Percentiles rank a stretch among this genome's conserved stretches.
Conservation (phyloP, 1,140 invertebrate species). For the Cherax quadricarinatus region DNA sequence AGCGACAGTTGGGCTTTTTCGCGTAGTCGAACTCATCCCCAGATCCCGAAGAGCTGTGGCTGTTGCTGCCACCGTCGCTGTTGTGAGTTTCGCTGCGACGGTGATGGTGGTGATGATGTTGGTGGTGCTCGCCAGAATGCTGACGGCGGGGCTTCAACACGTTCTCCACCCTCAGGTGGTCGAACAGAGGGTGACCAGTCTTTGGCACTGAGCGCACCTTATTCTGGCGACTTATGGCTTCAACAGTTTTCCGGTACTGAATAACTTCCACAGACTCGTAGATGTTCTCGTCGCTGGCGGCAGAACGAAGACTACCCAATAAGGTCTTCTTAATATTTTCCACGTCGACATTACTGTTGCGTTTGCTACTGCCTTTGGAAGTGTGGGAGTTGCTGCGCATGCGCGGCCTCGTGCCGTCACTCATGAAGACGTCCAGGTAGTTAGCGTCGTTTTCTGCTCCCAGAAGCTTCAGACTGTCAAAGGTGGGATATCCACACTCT, state of each 20-base stretch:
- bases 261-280: conserved; percentile 72
- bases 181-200: conserved; percentile 72
- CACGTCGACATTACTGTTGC: conserved; percentile 52
- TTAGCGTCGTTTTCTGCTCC: conserved; percentile 68
- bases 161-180: conserved; percentile 67
- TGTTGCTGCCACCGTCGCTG: conserved; percentile 67
- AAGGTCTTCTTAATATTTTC: conserved; percentile 56
- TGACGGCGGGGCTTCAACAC: conserved; percentile 56
- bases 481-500: conserved; percentile 53
- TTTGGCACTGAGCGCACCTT: conserved; percentile 65
- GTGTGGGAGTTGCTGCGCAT: conserved; percentile 48
- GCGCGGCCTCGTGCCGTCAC: conserved; percentile 27
- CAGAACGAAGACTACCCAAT: conserved; percentile 54
- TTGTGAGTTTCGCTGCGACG: conserved; percentile 48
- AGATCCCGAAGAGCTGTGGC: conserved; percentile 70
- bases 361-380: conserved; percentile 55
- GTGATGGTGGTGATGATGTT: conserved; percentile 9
- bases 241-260: conserved; percentile 69
- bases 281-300: conserved; percentile 66
- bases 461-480: conserved; percentile 70
- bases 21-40: conserved; percentile 71
- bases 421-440: conserved; percentile 71
- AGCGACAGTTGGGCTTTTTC: conserved; percentile 57
- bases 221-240: conserved; percentile 60
- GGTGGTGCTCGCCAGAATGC: neutral